These are phyloP conservation scores for Tetramorium simillimum DNA, from an alignment of 1,140 invertebrate genomes.

Conservation along the genomic window DNA sequence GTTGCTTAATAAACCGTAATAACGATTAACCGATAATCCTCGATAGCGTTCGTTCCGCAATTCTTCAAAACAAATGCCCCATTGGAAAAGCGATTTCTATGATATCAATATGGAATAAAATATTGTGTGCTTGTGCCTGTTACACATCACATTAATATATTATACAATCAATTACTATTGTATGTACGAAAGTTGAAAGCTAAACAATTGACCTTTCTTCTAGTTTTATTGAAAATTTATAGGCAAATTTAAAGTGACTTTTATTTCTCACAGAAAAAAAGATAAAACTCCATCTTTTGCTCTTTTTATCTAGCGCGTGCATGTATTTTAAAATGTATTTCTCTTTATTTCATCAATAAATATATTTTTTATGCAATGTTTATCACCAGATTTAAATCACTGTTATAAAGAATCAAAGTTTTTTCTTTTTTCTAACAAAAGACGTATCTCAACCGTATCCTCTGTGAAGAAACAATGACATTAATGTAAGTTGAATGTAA, in stretches of 20 bases:
- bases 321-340: too few species aligned
- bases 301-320: neutral
- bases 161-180: neutral
- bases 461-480: neutral
- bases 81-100: neutral
- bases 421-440: neutral
- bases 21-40: constrained; percentile 46
- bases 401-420: neutral
- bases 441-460: neutral
- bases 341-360: neutral
- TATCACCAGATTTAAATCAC: neutral
- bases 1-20: constrained; percentile 39
- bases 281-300: neutral
- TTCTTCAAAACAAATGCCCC: constrained; percentile 29
- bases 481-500: constrained; percentile 34
- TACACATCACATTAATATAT: neutral
- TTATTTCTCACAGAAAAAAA: neutral
- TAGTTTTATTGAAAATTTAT: neutral
- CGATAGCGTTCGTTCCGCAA: neutral
- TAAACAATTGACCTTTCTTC: neutral
- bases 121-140: neutral
- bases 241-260: neutral
- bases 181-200: neutral
- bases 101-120: neutral
- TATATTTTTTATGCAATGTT: neutral